These are phyloP conservation scores for Progne subis DNA, from an alignment of 2,113 vertebrate species.

Conservation along the genomic window DNA sequence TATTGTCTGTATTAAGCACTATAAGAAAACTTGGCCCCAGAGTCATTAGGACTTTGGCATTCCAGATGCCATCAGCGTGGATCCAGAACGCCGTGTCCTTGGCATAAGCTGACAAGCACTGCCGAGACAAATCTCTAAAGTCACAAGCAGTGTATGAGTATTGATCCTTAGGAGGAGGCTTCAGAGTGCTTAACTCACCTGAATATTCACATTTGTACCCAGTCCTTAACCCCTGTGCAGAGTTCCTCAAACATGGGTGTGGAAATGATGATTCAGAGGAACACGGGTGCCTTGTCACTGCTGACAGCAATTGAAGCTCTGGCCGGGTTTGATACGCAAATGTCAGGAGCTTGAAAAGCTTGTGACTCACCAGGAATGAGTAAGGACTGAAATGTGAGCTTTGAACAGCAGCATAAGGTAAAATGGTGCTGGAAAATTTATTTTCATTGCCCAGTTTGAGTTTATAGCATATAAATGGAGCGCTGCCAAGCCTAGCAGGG, in stretches of 20 bases:
- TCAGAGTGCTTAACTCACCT: background rate
- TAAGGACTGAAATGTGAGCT: background rate
- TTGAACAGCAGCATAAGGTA: background rate
- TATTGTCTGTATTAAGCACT: background rate
- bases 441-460: background rate
- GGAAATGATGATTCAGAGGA: background rate
- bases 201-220: background rate
- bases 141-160: accelerated
- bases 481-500: accelerated
- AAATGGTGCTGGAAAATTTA: background rate
- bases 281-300: background rate
- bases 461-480: background rate
- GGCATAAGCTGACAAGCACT: background rate
- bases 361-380: background rate
- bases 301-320: background rate
- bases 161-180: background rate
- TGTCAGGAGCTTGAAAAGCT: background rate
- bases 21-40: background rate
- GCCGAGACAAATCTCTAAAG: background rate
- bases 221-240: background rate
- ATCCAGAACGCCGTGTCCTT: background rate
- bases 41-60: background rate
- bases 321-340: background rate
- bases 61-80: background rate
- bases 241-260: background rate